Conservation (phyloP, 92 coral and sea anemone species). For the Hydrozoanthus gracilis region DNA sequence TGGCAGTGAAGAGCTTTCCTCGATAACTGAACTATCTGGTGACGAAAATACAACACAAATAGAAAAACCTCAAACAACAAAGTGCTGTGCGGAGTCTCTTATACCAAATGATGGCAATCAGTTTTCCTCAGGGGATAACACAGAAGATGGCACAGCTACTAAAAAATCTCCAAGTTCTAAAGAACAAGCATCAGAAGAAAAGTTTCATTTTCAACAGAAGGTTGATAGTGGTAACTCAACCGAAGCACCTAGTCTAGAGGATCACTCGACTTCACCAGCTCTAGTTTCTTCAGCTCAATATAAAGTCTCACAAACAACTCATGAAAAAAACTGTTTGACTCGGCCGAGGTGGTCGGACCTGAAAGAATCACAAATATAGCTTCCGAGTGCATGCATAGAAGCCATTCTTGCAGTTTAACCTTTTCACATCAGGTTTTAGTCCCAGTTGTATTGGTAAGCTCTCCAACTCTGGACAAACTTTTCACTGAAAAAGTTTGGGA, state of each 20-base stretch:
- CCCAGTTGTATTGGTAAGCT: no score
- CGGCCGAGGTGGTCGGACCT: constrained; percentile 25
- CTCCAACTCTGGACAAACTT: no score
- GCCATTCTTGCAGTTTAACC: no score
- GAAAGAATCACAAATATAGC: constrained; percentile 13
- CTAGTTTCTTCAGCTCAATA: background rate
- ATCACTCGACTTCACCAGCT: background rate
- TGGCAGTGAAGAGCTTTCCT: background rate
- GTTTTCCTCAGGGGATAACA: background rate
- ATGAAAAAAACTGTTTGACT: background rate
- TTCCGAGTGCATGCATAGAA: no score
- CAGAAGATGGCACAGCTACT: background rate
- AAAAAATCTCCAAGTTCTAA: background rate
- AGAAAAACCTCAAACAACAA: background rate
- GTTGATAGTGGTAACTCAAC: background rate
- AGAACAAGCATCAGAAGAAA: background rate
- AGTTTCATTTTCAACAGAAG: background rate
- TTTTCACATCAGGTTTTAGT: no score
- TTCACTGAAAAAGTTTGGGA: no score
- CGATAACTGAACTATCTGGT: background rate
- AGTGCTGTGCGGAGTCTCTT: background rate
- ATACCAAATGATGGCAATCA: background rate
- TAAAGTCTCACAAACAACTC: background rate
- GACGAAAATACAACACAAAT: background rate
- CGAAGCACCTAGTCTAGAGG: background rate